Evolutionary conservation across 1,140 invertebrate species (phyloP).

Genomic region (Pseudomyrmex pallidus): DNA sequence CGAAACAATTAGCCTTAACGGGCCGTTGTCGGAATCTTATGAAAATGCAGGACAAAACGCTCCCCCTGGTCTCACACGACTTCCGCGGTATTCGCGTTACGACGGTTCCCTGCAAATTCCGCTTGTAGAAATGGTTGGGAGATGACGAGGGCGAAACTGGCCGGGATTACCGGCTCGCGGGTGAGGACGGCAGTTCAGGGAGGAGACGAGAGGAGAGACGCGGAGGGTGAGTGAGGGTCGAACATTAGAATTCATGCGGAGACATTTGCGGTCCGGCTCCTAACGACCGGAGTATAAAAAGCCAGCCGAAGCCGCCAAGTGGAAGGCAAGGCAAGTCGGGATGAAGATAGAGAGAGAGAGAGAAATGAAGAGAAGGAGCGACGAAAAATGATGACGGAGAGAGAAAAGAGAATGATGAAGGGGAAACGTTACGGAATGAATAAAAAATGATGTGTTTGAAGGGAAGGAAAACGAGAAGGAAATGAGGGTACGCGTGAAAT

Average conservation of each 20-base stretch:
- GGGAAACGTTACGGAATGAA: constrained; percentile 59
- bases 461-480: constrained; percentile 42
- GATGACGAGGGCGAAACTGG: constrained; percentile 65
- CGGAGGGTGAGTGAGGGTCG: constrained; percentile 58
- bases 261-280: constrained; percentile 83
- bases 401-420: constrained; percentile 14
- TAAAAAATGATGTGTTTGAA: constrained; percentile 64
- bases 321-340: constrained; percentile 68
- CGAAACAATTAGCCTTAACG: constrained; percentile 74
- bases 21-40: constrained; percentile 70
- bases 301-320: constrained; percentile 75
- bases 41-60: constrained; percentile 79
- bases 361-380: not conserved
- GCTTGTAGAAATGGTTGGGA: not conserved
- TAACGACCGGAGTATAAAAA: constrained; percentile 84
- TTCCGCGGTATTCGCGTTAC: constrained; percentile 68
- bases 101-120: constrained; percentile 70
- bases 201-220: constrained; percentile 18
- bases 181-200: constrained; percentile 55
- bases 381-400: too few species aligned
- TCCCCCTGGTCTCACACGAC: constrained; percentile 65
- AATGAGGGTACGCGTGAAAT: constrained; percentile 50
- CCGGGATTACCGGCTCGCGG: constrained; percentile 70
- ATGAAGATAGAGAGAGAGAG: constrained; percentile 21
- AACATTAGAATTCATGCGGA: constrained; percentile 85